Conservation (phyloP, 2,113 vertebrate species). For the Anser cygnoides region DNA sequence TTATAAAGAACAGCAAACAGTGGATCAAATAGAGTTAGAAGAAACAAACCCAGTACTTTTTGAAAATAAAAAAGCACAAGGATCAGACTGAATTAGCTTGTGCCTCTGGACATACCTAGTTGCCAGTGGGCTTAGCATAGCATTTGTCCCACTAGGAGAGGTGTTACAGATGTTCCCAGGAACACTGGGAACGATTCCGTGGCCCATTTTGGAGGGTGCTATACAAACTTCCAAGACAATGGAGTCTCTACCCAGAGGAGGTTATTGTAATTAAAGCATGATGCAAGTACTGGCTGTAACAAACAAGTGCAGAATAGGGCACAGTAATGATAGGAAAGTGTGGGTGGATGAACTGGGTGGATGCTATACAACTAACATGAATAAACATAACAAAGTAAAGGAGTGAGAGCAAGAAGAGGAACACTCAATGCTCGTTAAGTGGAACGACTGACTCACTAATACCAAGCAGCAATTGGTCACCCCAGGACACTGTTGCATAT, state of each 20-base stretch:
- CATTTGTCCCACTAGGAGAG: not conserved
- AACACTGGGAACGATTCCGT: not conserved
- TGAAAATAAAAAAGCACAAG: not conserved
- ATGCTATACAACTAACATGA: not conserved
- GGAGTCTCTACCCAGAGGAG: not conserved
- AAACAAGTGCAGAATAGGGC: not conserved
- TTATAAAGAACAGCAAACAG: not conserved
- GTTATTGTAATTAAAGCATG: conserved; percentile 12
- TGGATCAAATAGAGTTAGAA: not conserved
- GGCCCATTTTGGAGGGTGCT: not conserved
- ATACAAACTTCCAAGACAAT: not conserved
- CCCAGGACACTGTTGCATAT: not conserved
- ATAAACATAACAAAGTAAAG: not conserved
- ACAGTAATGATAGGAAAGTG: conserved; percentile 11
- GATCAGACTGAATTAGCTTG: not conserved
- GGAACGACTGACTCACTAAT: not conserved
- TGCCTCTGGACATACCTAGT: not conserved
- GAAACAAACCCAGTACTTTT: not conserved
- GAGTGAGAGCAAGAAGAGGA: not conserved
- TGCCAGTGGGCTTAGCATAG: not conserved
- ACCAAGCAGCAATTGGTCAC: not conserved
- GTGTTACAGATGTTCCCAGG: not conserved
- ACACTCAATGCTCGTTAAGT: not conserved
- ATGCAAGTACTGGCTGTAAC: conserved; percentile 22
- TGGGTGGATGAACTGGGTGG: conserved; percentile 8